phyloP scores from a whole-genome alignment of 2,888 invertebrate species.

The Ennomos fuscantarius region DNA sequence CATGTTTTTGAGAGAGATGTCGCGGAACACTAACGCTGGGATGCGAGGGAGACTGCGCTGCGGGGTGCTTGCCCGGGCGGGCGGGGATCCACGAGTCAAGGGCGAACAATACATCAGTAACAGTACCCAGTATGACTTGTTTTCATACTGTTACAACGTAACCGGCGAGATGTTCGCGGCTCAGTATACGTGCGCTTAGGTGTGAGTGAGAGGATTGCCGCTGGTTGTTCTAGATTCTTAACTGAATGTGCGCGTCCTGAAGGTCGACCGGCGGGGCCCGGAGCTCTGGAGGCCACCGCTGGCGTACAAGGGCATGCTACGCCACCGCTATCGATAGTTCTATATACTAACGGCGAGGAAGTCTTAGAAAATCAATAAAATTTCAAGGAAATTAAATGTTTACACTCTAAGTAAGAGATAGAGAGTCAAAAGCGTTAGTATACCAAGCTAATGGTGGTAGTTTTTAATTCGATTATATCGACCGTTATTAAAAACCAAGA shows the following conservation, averaged over 20 bases:
- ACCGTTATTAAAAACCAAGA: no score
- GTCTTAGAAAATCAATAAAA: no score
- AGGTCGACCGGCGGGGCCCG: background rate
- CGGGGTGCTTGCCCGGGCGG: slow-evolving; percentile 48
- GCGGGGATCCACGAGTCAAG: slow-evolving; percentile 59
- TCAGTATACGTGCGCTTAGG: background rate
- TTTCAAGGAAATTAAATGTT: background rate
- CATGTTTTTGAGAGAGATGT: slow-evolving; percentile 20
- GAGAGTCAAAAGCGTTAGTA: no score
- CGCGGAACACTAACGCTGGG: slow-evolving; percentile 36
- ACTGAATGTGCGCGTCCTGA: background rate
- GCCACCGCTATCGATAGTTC: background rate
- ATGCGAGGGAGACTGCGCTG: slow-evolving; percentile 39
- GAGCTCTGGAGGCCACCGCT: background rate
- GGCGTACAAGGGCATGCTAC: slow-evolving; percentile 8
- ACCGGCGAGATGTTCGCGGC: background rate
- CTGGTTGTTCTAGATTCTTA: background rate
- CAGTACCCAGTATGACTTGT: background rate
- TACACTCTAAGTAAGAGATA: background rate
- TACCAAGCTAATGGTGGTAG: no score
- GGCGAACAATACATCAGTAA: slow-evolving; percentile 39
- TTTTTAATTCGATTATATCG: no score
- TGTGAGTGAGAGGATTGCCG: background rate
- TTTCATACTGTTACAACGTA: background rate
- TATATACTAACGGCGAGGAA: background rate